phyloP scores from a whole-genome alignment of 1,140 invertebrate genomes.

The Macrobrachium rosenbergii region DNA sequence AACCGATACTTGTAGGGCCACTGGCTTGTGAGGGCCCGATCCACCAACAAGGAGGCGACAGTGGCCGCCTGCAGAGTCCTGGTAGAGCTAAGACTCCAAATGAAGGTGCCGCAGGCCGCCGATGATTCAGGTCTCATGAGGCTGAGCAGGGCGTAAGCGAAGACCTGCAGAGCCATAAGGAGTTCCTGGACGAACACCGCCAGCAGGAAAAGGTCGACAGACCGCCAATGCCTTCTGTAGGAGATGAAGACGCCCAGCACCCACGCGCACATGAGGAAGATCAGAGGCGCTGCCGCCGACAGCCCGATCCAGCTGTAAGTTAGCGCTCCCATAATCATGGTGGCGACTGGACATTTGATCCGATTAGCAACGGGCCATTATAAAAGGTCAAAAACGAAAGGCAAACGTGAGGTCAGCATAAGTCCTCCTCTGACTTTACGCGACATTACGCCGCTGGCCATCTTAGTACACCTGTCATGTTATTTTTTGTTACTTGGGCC shows the following conservation, averaged over 20 bases:
- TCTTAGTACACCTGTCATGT: too few relatives aligned
- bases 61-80: slow-evolving; percentile 74
- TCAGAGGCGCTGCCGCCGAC: slow-evolving; percentile 73
- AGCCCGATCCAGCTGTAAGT: slow-evolving; percentile 71
- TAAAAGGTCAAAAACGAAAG: too few relatives aligned
- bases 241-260: slow-evolving; percentile 71
- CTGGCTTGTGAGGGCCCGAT: slow-evolving; percentile 71
- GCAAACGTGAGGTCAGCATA: background rate
- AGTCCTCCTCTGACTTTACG: too few relatives aligned
- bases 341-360: background rate
- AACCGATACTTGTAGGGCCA: slow-evolving; percentile 73
- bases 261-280: slow-evolving; percentile 69
- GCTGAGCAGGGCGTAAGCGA: slow-evolving; percentile 72
- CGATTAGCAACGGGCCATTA: background rate
- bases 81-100: slow-evolving; percentile 73
- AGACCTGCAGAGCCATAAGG: slow-evolving; percentile 71
- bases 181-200: slow-evolving; percentile 72
- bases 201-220: slow-evolving; percentile 75
- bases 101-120: slow-evolving; percentile 70
- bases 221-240: slow-evolving; percentile 73
- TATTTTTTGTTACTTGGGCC: too few relatives aligned
- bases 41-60: slow-evolving; percentile 73
- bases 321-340: slow-evolving; percentile 58
- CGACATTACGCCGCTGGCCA: too few relatives aligned
- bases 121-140: slow-evolving; percentile 70